Evolutionary conservation across 2,113 vertebrate species (phyloP).

Genomic region (Uria lomvia): DNA sequence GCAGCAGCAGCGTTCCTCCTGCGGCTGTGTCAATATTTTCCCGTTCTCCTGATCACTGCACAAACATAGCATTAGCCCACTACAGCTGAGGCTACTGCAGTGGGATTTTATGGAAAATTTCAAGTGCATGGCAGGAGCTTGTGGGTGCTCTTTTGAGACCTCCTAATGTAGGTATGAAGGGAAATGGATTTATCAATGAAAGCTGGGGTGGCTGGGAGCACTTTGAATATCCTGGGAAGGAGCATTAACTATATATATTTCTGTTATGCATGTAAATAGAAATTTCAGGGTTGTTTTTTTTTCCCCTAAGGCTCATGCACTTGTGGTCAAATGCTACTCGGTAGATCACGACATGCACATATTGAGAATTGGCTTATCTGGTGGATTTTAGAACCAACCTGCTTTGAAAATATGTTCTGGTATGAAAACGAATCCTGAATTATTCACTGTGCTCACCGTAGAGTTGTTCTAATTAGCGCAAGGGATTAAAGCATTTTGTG

Average conservation of each 20-base stretch:
- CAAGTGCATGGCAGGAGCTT: not conserved
- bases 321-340: not conserved
- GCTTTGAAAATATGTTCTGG: not conserved
- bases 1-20: not conserved
- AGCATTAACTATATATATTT: not conserved
- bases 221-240: not conserved
- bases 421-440: not conserved
- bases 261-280: not conserved
- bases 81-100: not conserved
- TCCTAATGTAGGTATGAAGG: not conserved
- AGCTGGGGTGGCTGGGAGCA: not conserved
- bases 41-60: slow-evolving; percentile 45
- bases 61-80: slow-evolving; percentile 58
- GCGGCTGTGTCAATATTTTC: slow-evolving; percentile 68
- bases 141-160: not conserved
- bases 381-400: not conserved
- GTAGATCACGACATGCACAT: not conserved
- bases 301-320: not conserved
- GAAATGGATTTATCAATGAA: not conserved
- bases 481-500: not conserved
- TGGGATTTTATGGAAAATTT: slow-evolving; percentile 21
- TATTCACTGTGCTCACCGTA: not conserved
- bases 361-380: not conserved
- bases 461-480: not conserved
- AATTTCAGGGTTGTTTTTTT: not conserved